These are phyloP conservation scores for Kradibia gibbosae DNA, from an alignment of 1,140 invertebrate genomes.

Conservation along the genomic window DNA sequence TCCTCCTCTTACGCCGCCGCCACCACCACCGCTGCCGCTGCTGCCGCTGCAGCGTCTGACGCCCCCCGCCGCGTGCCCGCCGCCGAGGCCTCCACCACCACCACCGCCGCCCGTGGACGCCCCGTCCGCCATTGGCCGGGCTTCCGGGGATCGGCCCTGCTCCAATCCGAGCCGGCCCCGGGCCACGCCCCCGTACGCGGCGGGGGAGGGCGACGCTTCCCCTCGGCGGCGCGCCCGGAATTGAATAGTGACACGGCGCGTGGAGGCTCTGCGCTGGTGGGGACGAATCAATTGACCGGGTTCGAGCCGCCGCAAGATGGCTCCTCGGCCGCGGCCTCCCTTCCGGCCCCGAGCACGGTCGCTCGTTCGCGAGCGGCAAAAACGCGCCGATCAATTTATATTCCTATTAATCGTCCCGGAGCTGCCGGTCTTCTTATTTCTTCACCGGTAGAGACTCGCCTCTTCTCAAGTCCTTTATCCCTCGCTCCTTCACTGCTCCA, in stretches of 20 bases:
- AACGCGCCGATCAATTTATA: constrained; percentile 46
- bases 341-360: not conserved
- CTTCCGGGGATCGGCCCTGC: constrained; percentile 48
- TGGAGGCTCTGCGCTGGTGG: constrained; percentile 54
- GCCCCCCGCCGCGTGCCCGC: too few relatives aligned
- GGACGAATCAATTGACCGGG: constrained; percentile 72
- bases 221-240: constrained; percentile 53
- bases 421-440: constrained; percentile 4
- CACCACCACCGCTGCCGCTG: too few relatives aligned
- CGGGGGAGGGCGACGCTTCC: constrained; percentile 18
- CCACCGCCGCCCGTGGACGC: too few relatives aligned
- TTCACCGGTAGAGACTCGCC: not conserved
- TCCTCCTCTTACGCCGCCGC: too few relatives aligned
- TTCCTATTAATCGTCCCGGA: constrained; percentile 37
- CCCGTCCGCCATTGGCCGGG: constrained; percentile 43
- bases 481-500: not conserved
- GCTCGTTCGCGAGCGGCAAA: constrained; percentile 18
- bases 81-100: too few relatives aligned
- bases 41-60: too few relatives aligned
- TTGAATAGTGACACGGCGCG: constrained; percentile 59
- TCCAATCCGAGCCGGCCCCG: constrained; percentile 42
- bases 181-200: constrained; percentile 46
- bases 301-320: constrained; percentile 71
- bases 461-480: not conserved
- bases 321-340: constrained; percentile 63